Conservation (phyloP, 1,140 invertebrate genomes). For the Caenorhabditis tropicalis region DNA sequence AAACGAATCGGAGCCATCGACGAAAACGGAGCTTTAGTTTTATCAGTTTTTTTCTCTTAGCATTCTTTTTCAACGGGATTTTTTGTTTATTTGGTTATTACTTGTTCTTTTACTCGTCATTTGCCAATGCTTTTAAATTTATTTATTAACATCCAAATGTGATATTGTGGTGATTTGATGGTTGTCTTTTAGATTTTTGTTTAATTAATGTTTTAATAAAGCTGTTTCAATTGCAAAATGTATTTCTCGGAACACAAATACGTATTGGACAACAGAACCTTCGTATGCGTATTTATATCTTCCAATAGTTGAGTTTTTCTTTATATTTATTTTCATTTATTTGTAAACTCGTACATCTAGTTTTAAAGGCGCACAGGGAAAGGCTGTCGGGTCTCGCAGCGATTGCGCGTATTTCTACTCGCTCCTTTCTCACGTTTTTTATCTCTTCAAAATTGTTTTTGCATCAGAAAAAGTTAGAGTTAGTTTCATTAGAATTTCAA, state of each 20-base stretch:
- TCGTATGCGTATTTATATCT: too few species aligned
- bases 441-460: not conserved
- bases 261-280: too few species aligned
- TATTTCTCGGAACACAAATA: not conserved
- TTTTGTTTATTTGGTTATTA: not conserved
- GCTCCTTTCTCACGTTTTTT: not conserved
- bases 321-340: not conserved
- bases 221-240: not conserved
- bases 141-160: not conserved
- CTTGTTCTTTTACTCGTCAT: not conserved
- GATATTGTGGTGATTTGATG: conserved; percentile 15
- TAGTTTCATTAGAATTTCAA: too few species aligned
- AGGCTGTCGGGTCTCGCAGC: not conserved
- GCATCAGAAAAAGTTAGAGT: too few species aligned
- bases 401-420: not conserved
- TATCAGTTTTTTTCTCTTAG: not conserved
- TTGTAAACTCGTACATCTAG: not conserved
- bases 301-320: too few species aligned
- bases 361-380: not conserved
- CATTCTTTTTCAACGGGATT: conserved; percentile 4
- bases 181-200: not conserved
- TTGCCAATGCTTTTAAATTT: not conserved
- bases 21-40: conserved; percentile 42
- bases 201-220: not conserved
- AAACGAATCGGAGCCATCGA: not conserved